A percentile compares a stretch with the other conserved stretches of the same genome.
phyloP scores from a whole-genome alignment of 2,797 vertebrate genomes.

The Danio kyathit region DNA sequence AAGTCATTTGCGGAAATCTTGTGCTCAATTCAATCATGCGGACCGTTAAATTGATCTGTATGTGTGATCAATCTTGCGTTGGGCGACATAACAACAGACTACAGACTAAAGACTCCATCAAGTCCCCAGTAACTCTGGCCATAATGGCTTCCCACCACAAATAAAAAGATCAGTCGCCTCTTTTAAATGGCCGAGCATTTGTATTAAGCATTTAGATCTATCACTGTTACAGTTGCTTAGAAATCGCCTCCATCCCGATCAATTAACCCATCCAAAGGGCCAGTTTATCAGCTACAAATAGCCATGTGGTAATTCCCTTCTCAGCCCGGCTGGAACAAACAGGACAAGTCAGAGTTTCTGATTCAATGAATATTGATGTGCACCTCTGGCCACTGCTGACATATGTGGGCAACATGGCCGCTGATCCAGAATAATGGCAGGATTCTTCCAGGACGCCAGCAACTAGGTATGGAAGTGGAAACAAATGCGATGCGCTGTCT shows the following conservation, averaged over 20 bases:
- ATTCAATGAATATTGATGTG: conserved; percentile 70
- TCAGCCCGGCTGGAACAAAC: conserved; percentile 62
- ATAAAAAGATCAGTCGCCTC: conserved; percentile 67
- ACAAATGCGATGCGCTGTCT: neutral
- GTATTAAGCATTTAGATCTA: conserved; percentile 70
- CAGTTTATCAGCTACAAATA: conserved; percentile 75
- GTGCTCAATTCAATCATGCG: conserved; percentile 66
- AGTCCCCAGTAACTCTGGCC: conserved; percentile 66
- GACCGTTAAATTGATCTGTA: conserved; percentile 73
- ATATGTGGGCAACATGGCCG: conserved; percentile 57
- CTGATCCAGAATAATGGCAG: conserved; percentile 56
- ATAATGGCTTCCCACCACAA: conserved; percentile 66
- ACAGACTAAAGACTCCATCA: conserved; percentile 67
- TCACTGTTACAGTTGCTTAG: conserved; percentile 70
- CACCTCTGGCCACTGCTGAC: conserved; percentile 59
- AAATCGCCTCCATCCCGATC: conserved; percentile 67
- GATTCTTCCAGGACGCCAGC: conserved; percentile 47
- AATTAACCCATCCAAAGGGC: conserved; percentile 65
- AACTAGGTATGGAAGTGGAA: conserved; percentile 44
- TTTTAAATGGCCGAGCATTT: conserved; percentile 65
- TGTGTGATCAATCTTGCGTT: conserved; percentile 65
- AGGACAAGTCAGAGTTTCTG: conserved; percentile 65
- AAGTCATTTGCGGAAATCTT: conserved; percentile 10
- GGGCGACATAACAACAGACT: conserved; percentile 49
- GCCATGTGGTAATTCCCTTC: conserved; percentile 60